Evolutionary conservation across 2,797 vertebrate genomes (phyloP), one percentile per base, ranked within the genome.

Genomic region (Streptopelia turtur): DNA sequence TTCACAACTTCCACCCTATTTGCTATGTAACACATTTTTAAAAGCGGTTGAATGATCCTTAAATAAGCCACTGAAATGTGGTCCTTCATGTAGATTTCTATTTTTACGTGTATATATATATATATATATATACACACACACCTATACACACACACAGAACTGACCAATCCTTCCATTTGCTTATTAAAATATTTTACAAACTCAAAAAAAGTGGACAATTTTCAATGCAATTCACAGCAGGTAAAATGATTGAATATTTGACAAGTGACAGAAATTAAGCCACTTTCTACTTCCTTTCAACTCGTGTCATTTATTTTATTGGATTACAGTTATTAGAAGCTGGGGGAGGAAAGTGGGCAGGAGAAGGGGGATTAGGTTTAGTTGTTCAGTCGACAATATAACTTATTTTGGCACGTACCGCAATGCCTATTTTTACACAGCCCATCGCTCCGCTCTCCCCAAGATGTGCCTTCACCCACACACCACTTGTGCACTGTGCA

Each of bases 391-490:
- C 53, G 12, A 92, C 87, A 77, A 75, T 84, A 24, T 83, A 84
- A 80, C 75, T 93, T 77, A 93, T 87, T 83, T 69, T 90, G 92
- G 93, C 78, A 76, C 9, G 1, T 14, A 79, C 43, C 4, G 15
- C 71, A 28, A 8, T 7, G 66, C 77, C 89, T 97, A 92, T 93
- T 96, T 97, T 97, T 95, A 91, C 87, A 7, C 64, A 90, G 83
- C 79, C 87, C 89, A 69, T 92, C 8, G 25, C 43, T 94, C n/a
- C 3, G 1, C 89, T 86, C 82, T 89, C 80, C 90, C 90, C 75
- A 10, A 89, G 83, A 92, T 94, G 72, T 88, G 90, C 90, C 57
- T 90, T 89, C 95, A 94, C 96, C 96, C 89, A 92, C 96, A 82
- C 70, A 89, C 82, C 89, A 94, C 94, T 87, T 89, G 93, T 87